phyloP scores from a whole-genome alignment of 2,113 vertebrate species.

The Atlantisia rogersi region DNA sequence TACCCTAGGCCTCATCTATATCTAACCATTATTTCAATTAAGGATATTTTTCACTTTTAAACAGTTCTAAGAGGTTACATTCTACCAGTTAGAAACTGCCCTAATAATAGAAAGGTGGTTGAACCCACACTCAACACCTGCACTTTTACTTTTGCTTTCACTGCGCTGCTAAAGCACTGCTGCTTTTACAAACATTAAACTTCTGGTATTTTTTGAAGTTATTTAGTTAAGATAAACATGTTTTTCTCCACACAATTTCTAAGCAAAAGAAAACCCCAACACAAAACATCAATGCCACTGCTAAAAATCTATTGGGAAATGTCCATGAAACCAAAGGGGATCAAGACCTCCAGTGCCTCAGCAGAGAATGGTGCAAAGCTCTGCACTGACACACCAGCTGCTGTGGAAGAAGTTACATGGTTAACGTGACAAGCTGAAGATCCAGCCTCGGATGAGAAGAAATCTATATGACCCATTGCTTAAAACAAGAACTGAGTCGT shows the following conservation, averaged over 20 bases:
- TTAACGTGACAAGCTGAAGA: neutral
- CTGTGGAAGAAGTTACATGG: neutral
- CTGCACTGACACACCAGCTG: neutral
- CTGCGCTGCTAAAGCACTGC: neutral
- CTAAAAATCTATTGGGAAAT: neutral
- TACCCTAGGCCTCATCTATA: neutral
- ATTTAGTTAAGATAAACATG: neutral
- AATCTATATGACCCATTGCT: neutral
- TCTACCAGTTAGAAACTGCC: neutral
- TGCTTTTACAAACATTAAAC: neutral
- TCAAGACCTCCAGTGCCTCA: neutral
- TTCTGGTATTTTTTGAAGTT: neutral
- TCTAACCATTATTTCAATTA: neutral
- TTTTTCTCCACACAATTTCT: neutral
- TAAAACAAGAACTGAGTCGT: conserved; percentile 3
- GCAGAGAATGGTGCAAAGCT: neutral
- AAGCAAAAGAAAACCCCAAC: too few relatives aligned
- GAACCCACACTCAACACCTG: neutral
- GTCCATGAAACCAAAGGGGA: neutral
- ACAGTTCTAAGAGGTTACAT: neutral
- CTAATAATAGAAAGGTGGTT: neutral
- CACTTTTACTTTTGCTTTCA: neutral
- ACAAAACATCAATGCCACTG: neutral
- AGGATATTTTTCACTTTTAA: neutral
- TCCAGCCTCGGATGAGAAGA: neutral